Evolutionary conservation across 2,888 invertebrate genomes (phyloP), one percentile per base, ranked within the genome.

Genomic region (Terebella lapidaria): DNA sequence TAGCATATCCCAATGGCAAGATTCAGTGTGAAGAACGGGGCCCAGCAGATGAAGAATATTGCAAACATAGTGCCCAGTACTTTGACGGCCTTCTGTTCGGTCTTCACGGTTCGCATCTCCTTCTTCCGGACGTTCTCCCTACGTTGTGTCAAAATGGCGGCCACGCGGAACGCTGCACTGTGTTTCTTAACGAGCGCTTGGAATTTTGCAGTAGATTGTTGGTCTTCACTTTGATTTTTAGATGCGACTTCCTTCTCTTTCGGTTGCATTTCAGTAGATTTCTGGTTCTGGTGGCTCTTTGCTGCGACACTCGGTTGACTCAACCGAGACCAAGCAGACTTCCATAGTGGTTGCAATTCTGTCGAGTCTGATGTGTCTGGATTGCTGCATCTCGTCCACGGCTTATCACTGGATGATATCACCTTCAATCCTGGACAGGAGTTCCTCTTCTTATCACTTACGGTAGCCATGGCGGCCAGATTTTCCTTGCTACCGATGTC

Each of bases 81-180:
- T 83, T 95, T 94, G 15, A 95, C 94, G 0, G 96, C 96, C 80
- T 95, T 95, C 77, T 95, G 94, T 78, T 96, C 94, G 57, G 93
- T 85, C 2, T 91, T 85, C 57, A 94, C 81, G 47, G 72, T 89
- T 35, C 70, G 63, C 51, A 63, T 57, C 47, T 60, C 54, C 56
- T 59, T 64, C 47, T 71, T 69, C 58, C 64, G 65, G 24, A 65
- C 59, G 2, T 67, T 63, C 25, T 70, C 68, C n/a, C 70, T 70
- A 27, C 68, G 68, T 57, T 70, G 66, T 0, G 75, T 69, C 53
- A 77, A 62, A 26, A 76, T 70, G 60, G 72, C 74, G 35, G 77
- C 74, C 3, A 74, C 76, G 63, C 72, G 72, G 20, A 75, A 64
- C 18, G 74, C 74, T 24, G 73, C 66, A 60, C 74, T 73, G 62